A percentile compares a stretch with the other conserved stretches of the same genome.
Evolutionary conservation across 2,888 invertebrate species (phyloP).

Genomic region (Lochmaea capreae): DNA sequence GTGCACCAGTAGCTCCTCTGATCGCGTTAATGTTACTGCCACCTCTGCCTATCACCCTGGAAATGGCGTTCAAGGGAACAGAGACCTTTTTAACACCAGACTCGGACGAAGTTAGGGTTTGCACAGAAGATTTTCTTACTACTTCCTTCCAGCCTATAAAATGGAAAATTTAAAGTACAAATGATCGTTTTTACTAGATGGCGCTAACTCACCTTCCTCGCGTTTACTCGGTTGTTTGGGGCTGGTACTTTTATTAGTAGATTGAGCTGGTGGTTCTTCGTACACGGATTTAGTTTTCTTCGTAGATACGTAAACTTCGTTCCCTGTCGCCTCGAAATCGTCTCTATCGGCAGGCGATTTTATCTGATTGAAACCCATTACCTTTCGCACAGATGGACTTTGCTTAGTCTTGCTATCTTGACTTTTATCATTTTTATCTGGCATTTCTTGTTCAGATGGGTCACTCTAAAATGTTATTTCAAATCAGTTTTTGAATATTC

Average conservation of each 20-base stretch:
- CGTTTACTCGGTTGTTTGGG: conserved; percentile 77
- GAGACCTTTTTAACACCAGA: conserved; percentile 89
- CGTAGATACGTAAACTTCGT: conserved; percentile 69
- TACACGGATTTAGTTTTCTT: conserved; percentile 61
- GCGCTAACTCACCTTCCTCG: conserved; percentile 74
- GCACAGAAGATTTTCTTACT: conserved; percentile 67
- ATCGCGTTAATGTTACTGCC: conserved; percentile 99
- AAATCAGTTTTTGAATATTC: not conserved
- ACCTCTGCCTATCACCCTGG: conserved; percentile 96
- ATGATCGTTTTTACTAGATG: not conserved
- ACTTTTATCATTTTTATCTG: conserved; percentile 46
- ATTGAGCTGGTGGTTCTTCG: conserved; percentile 44
- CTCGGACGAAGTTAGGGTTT: conserved; percentile 62
- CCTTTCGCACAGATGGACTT: conserved; percentile 61
- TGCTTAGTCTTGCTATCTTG: conserved; percentile 42
- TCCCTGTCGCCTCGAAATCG: conserved; percentile 79
- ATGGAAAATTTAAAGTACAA: not conserved
- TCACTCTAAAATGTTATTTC: not conserved
- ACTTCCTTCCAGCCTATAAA: conserved; percentile 87
- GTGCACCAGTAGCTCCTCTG: conserved; percentile 94
- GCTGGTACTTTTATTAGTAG: conserved; percentile 65
- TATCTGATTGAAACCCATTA: conserved; percentile 78
- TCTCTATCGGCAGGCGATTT: conserved; percentile 78
- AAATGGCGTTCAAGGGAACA: conserved; percentile 94
- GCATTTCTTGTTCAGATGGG: conserved; percentile 36